Conservation (phyloP, 2,888 invertebrate species). For the Andrena marginata region DNA sequence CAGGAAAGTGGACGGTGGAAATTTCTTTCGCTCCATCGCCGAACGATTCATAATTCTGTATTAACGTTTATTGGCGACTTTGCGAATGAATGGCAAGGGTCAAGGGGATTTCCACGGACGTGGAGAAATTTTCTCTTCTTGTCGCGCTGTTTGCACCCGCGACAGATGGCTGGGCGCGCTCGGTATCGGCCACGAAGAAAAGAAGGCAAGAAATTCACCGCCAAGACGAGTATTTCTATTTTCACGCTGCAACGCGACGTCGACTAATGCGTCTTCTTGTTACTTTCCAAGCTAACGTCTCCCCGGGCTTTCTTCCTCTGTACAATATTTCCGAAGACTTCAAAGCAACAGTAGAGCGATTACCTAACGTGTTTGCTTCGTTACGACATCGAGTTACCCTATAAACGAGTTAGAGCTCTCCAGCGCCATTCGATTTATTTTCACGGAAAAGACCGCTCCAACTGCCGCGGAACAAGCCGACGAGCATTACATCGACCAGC, state of each 20-base stretch:
- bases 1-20: neutral
- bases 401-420: conserved; percentile 12
- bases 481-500: conserved; percentile 34
- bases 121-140: conserved; percentile 19
- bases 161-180: conserved; percentile 21
- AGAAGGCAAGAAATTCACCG: conserved; percentile 39
- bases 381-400: neutral
- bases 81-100: neutral
- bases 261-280: conserved; percentile 17
- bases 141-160: conserved; percentile 1
- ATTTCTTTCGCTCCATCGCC: neutral
- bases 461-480: conserved; percentile 17
- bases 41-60: neutral
- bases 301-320: neutral
- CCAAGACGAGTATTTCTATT: conserved; percentile 22
- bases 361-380: conserved; percentile 37
- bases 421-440: conserved; percentile 34
- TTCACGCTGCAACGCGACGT: conserved; percentile 23
- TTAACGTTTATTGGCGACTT: conserved; percentile 11
- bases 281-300: neutral
- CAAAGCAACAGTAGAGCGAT: neutral
- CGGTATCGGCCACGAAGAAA: conserved; percentile 21
- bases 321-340: conserved; percentile 7
- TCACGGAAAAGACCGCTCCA: conserved; percentile 38
- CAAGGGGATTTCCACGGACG: conserved; percentile 11